phyloP scores from a whole-genome alignment of 2,888 invertebrate species.

The Mesorhabditis sp. region DNA sequence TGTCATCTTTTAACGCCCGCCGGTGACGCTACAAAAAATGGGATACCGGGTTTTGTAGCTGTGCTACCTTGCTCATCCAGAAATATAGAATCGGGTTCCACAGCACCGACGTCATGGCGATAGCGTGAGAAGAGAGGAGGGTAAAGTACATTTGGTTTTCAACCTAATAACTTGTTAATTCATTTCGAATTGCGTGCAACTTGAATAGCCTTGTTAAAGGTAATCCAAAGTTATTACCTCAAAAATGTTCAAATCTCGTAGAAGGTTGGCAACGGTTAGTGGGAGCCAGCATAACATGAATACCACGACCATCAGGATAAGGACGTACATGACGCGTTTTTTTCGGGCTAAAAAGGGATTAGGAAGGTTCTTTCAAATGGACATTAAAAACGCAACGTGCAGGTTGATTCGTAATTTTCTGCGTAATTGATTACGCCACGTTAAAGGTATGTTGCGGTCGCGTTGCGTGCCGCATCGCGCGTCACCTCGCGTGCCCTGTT shows the following conservation, averaged over 20 bases:
- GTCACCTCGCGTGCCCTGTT: too few relatives aligned
- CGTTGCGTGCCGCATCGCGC: too few relatives aligned
- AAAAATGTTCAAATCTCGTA: constrained; percentile 43
- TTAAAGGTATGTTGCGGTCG: not conserved
- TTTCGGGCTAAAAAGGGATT: constrained; percentile 22
- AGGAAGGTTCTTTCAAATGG: too few relatives aligned
- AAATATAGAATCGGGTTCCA: constrained; percentile 57
- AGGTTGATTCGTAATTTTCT: not conserved
- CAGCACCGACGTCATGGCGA: constrained; percentile 56
- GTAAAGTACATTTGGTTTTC: constrained; percentile 53
- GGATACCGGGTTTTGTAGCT: constrained; percentile 6
- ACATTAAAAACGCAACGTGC: not conserved
- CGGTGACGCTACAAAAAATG: constrained; percentile 46
- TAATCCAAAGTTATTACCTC: constrained; percentile 6
- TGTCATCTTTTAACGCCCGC: constrained; percentile 54
- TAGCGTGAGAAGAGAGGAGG: constrained; percentile 49
- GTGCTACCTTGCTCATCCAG: constrained; percentile 54
- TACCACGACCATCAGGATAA: constrained; percentile 55
- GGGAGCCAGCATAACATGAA: constrained; percentile 55
- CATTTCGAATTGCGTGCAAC: not conserved
- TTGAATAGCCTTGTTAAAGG: not conserved
- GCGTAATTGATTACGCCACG: not conserved
- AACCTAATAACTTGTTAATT: constrained; percentile 11
- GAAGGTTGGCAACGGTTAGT: constrained; percentile 50
- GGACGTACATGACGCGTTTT: constrained; percentile 51